Conservation (phyloP, 1,140 invertebrate species). For the Drosophila ananassae region DNA sequence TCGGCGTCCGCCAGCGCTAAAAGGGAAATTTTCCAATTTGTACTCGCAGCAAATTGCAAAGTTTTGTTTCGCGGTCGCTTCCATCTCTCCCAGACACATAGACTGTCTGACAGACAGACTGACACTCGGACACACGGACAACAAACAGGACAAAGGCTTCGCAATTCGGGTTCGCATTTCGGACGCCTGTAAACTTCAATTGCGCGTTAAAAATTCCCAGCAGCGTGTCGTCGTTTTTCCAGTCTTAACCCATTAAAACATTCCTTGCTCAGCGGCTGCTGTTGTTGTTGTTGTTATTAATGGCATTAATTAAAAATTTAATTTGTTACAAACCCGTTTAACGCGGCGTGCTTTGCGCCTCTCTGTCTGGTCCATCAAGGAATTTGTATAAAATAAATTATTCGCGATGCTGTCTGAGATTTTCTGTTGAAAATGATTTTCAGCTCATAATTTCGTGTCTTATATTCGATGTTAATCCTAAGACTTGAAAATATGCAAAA, state of each 20-base stretch:
- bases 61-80: slow-evolving; percentile 56
- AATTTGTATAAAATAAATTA: slow-evolving; percentile 22
- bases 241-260: slow-evolving; percentile 46
- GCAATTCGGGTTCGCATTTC: slow-evolving; percentile 52
- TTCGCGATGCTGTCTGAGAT: slow-evolving; percentile 29
- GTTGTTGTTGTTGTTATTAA: slow-evolving; percentile 49
- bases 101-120: slow-evolving; percentile 7
- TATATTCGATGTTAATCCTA: slow-evolving; percentile 1
- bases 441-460: slow-evolving; percentile 12
- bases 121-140: slow-evolving; percentile 2
- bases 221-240: slow-evolving; percentile 22
- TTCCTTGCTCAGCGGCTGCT: slow-evolving; percentile 11
- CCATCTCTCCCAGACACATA: slow-evolving; percentile 9
- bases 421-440: slow-evolving; percentile 8
- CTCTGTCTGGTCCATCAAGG: slow-evolving; percentile 5
- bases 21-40: slow-evolving; percentile 59
- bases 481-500: neutral
- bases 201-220: slow-evolving; percentile 61
- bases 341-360: slow-evolving; percentile 17
- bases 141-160: slow-evolving; percentile 26
- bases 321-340: slow-evolving; percentile 68
- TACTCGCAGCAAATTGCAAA: slow-evolving; percentile 61
- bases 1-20: neutral
- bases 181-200: slow-evolving; percentile 65
- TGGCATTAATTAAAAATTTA: slow-evolving; percentile 73